A percentile compares a stretch with the other conserved stretches of the same genome.
These are phyloP conservation scores for Silurus asotus DNA, from an alignment of 2,113 vertebrate genomes.

Conservation along the genomic window DNA sequence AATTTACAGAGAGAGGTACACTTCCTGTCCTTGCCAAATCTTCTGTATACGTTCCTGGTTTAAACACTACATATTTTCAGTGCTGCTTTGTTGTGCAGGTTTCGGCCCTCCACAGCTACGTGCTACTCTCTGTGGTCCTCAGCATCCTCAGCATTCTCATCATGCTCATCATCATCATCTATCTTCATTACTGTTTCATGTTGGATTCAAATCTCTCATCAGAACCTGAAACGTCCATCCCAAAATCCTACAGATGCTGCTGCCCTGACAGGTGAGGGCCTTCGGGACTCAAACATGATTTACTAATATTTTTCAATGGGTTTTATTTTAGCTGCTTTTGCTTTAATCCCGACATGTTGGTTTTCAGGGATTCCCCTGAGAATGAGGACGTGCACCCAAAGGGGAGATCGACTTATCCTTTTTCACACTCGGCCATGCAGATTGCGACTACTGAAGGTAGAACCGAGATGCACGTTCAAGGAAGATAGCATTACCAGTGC, in stretches of 20 bases:
- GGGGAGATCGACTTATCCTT: conserved; percentile 88
- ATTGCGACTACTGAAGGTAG: conserved; percentile 82
- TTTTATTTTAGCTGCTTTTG: neutral
- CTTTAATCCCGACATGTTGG: conserved; percentile 15
- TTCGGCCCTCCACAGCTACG: conserved; percentile 86
- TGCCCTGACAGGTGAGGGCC: conserved; percentile 81
- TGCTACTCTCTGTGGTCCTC: conserved; percentile 79
- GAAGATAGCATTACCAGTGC: neutral
- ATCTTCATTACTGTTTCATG: conserved; percentile 76
- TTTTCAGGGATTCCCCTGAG: conserved; percentile 80
- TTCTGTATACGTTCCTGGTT: neutral
- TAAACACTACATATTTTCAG: neutral
- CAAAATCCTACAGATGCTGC: conserved; percentile 83
- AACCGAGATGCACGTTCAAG: neutral
- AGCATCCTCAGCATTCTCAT: conserved; percentile 63
- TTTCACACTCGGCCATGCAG: conserved; percentile 86
- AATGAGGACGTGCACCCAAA: conserved; percentile 87
- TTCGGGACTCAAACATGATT: neutral
- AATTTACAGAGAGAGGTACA: conserved; percentile 87
- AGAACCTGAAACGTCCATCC: conserved; percentile 72
- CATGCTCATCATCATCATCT: conserved; percentile 81
- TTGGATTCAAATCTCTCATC: conserved; percentile 61
- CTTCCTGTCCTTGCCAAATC: neutral
- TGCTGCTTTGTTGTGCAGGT: conserved; percentile 64
- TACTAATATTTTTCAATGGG: neutral